A percentile compares a stretch with the other conserved stretches of the same genome.
These are phyloP conservation scores for Caenorhabditis sinica DNA, from an alignment of 2,888 invertebrate species.

Conservation along the genomic window DNA sequence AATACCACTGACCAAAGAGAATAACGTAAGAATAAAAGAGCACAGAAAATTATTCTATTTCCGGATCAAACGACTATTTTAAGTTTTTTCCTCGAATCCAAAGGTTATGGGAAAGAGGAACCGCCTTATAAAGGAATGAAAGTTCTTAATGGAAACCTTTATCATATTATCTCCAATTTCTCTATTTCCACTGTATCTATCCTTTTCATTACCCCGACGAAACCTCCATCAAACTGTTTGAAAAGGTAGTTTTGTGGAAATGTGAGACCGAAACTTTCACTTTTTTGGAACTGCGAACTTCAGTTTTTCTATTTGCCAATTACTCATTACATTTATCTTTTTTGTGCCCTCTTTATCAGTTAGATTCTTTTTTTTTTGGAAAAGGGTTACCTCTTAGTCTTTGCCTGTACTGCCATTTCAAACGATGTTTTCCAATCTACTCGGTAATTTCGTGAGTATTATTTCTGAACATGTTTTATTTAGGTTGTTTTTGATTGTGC, in stretches of 20 bases:
- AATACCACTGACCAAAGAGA: slow-evolving; percentile 27
- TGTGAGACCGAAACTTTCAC: slow-evolving; percentile 19
- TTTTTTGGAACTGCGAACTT: slow-evolving; percentile 28
- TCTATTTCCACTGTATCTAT: slow-evolving; percentile 9
- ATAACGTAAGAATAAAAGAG: slow-evolving; percentile 15
- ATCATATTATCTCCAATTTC: slow-evolving; percentile 27
- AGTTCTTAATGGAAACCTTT: slow-evolving; percentile 5
- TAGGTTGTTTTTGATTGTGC: too few relatives aligned
- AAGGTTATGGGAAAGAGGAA: not conserved
- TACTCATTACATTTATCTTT: slow-evolving; percentile 10
- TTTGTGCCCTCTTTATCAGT: slow-evolving; percentile 6
- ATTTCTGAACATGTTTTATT: not conserved
- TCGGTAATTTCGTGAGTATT: not conserved
- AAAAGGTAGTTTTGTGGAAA: slow-evolving; percentile 2
- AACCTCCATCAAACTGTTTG: not conserved
- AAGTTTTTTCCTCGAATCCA: not conserved
- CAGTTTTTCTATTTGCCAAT: slow-evolving; percentile 25
- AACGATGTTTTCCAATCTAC: not conserved
- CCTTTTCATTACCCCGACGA: slow-evolving; percentile 4
- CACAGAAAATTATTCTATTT: slow-evolving; percentile 12
- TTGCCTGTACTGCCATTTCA: not conserved
- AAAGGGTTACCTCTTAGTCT: not conserved
- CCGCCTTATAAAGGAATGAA: slow-evolving; percentile 1
- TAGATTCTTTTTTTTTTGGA: not conserved
- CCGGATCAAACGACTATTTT: not conserved